Conservation (phyloP, 2,888 invertebrate species). For the Amorpha juglandis region DNA sequence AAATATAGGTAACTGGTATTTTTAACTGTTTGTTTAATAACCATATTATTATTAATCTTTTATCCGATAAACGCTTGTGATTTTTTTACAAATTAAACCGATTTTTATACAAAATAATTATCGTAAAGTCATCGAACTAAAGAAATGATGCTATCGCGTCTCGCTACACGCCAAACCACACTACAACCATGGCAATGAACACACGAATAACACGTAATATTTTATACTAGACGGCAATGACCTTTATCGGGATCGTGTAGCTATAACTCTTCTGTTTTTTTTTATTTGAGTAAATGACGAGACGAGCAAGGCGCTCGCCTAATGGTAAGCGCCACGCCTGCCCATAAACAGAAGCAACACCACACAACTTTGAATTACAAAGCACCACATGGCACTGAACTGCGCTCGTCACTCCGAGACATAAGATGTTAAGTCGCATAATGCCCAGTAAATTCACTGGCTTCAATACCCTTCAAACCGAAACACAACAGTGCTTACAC, state of each 20-base stretch:
- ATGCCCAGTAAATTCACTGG: no score
- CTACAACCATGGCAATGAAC: background rate
- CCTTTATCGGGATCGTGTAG: slow-evolving; percentile 1
- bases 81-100: background rate
- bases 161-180: background rate
- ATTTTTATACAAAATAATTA: background rate
- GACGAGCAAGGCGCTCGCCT: no score
- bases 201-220: slow-evolving; percentile 6
- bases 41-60: background rate
- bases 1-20: background rate
- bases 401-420: no score
- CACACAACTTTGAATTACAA: no score
- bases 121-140: slow-evolving; percentile 11
- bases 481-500: no score
- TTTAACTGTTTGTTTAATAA: background rate
- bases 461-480: no score
- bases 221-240: slow-evolving; percentile 16
- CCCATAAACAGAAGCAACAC: no score
- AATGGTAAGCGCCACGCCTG: no score
- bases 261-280: no score
- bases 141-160: slow-evolving; percentile 1
- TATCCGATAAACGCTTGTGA: background rate
- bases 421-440: no score
- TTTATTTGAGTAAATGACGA: no score
- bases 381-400: no score